A percentile compares a stretch with the other conserved stretches of the same genome.
Conservation (phyloP, 1,140 invertebrate species). For the Ctenoplectra terminalis region DNA sequence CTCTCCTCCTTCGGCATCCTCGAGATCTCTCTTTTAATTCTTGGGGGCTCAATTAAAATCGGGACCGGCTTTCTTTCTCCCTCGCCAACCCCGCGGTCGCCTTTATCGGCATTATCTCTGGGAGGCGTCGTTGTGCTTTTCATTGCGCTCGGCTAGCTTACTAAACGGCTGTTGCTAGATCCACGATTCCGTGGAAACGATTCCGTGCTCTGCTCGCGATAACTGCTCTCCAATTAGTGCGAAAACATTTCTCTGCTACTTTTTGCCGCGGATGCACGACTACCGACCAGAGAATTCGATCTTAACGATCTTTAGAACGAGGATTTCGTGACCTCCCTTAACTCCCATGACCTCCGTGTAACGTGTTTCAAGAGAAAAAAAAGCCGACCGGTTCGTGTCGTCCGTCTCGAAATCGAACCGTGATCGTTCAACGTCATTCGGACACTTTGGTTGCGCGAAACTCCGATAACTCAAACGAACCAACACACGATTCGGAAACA, state of each 20-base stretch:
- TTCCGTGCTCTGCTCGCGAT: slow-evolving; percentile 69
- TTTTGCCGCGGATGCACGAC: slow-evolving; percentile 64
- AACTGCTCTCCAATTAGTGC: slow-evolving; percentile 79
- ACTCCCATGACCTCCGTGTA: slow-evolving; percentile 51
- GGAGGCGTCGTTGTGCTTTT: slow-evolving; percentile 73
- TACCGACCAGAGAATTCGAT: slow-evolving; percentile 42
- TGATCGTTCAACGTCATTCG: neutral
- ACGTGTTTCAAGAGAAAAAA: slow-evolving; percentile 12
- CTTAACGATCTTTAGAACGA: slow-evolving; percentile 53
- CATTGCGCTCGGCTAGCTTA: slow-evolving; percentile 60
- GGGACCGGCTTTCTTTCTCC: slow-evolving; percentile 72
- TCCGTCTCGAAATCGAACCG: slow-evolving; percentile 22
- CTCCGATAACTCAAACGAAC: neutral
- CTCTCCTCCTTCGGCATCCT: slow-evolving; percentile 42
- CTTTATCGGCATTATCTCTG: slow-evolving; percentile 80
- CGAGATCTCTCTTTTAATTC: slow-evolving; percentile 70
- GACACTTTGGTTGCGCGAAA: neutral
- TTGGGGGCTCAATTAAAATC: slow-evolving; percentile 79
- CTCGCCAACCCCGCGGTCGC: slow-evolving; percentile 37
- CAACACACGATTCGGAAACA: neutral
- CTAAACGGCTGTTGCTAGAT: slow-evolving; percentile 70
- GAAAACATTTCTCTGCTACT: slow-evolving; percentile 73
- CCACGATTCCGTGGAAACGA: slow-evolving; percentile 81
- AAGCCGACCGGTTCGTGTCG: neutral
- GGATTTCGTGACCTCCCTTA: slow-evolving; percentile 60